These are phyloP conservation scores for Augiades crinisus DNA, from an alignment of 2,888 invertebrate genomes.

Conservation along the genomic window DNA sequence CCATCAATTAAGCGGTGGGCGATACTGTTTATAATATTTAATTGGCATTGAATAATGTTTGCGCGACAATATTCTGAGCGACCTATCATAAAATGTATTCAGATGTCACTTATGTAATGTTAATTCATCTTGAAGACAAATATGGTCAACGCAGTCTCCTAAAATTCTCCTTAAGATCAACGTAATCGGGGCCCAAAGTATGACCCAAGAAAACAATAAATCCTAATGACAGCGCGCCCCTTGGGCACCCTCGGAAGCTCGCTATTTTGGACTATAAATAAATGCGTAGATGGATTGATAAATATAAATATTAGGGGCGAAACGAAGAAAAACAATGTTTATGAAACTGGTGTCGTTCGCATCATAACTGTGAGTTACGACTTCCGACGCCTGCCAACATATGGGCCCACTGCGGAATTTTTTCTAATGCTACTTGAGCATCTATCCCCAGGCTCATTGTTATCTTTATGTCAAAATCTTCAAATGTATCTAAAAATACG, in stretches of 20 bases:
- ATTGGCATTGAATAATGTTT: not conserved
- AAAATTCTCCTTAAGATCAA: constrained; percentile 58
- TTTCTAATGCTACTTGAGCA: constrained; percentile 43
- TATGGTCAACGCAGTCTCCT: constrained; percentile 36
- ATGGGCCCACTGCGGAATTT: constrained; percentile 72
- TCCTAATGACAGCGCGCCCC: constrained; percentile 74
- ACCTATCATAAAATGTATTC: not conserved
- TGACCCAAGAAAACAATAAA: constrained; percentile 79
- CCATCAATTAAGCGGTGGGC: not conserved
- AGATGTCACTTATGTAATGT: not conserved
- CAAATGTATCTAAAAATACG: constrained; percentile 12
- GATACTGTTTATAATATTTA: not conserved
- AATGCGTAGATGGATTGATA: constrained; percentile 82
- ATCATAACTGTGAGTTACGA: constrained; percentile 81
- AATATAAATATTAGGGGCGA: constrained; percentile 82
- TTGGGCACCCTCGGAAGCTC: constrained; percentile 74
- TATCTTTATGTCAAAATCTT: constrained; percentile 27
- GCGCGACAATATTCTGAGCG: not conserved
- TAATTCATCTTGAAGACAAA: no score
- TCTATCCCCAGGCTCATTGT: constrained; percentile 20
- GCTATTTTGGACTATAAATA: constrained; percentile 80
- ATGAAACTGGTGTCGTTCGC: constrained; percentile 80
- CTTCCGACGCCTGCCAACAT: constrained; percentile 77
- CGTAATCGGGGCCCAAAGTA: constrained; percentile 58
- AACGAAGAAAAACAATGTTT: constrained; percentile 81